phyloP scores from a whole-genome alignment of 2,113 vertebrate genomes.

The Anser brachyrhynchus region DNA sequence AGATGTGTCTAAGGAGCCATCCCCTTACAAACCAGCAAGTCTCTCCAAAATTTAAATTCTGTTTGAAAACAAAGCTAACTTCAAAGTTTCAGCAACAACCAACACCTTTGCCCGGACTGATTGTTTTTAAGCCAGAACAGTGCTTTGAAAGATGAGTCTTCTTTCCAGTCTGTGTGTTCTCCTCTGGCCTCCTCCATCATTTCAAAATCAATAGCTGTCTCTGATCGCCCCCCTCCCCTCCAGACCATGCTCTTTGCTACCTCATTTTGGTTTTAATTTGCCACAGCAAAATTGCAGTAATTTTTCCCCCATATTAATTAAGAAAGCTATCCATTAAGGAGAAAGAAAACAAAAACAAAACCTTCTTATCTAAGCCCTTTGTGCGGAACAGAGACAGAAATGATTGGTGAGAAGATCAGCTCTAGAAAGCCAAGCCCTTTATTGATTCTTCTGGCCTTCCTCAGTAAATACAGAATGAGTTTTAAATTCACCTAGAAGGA shows the following conservation, averaged over 20 bases:
- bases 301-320: conserved; percentile 61
- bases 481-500: conserved; percentile 30
- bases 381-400: conserved; percentile 16
- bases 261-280: conserved; percentile 73
- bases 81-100: neutral
- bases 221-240: neutral
- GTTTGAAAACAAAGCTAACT: conserved; percentile 4
- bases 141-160: conserved; percentile 53
- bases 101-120: neutral
- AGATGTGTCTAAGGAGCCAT: neutral
- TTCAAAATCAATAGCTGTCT: conserved; percentile 65
- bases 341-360: conserved; percentile 37
- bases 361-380: conserved; percentile 50
- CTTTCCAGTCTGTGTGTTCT: conserved; percentile 21
- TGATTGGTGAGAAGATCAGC: conserved; percentile 54
- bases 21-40: neutral
- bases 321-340: conserved; percentile 44
- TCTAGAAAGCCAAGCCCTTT: conserved; percentile 42
- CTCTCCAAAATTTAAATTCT: conserved; percentile 25
- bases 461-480: conserved; percentile 40
- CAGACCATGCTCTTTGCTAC: conserved; percentile 48
- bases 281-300: conserved; percentile 51
- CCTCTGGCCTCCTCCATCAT: conserved; percentile 18
- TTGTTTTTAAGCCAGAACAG: conserved; percentile 33
- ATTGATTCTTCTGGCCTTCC: conserved; percentile 43